phyloP scores from a whole-genome alignment of 2,113 vertebrate genomes.

The Piprites chloris region DNA sequence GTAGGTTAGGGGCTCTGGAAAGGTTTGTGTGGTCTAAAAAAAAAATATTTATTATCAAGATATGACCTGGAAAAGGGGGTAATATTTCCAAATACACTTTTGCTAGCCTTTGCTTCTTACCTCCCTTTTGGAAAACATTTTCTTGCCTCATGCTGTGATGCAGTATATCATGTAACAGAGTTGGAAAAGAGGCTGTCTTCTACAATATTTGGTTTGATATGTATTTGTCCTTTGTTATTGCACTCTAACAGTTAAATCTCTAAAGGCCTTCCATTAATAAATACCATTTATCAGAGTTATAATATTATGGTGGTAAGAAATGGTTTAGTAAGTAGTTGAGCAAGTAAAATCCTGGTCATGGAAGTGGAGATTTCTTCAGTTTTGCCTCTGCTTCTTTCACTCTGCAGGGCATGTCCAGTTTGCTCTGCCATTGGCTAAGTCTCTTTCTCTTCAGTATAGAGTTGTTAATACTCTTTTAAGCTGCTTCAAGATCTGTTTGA shows the following conservation, averaged over 20 bases:
- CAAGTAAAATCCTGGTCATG: neutral
- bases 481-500: neutral
- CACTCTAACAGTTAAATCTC: neutral
- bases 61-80: neutral
- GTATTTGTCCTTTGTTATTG: neutral
- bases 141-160: neutral
- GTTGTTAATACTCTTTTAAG: neutral
- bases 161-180: neutral
- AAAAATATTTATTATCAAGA: neutral
- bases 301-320: neutral
- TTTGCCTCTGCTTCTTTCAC: neutral
- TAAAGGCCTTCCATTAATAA: neutral
- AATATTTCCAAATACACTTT: neutral
- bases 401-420: neutral
- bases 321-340: neutral
- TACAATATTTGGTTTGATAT: neutral
- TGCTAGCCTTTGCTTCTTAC: neutral
- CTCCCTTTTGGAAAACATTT: neutral
- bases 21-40: neutral
- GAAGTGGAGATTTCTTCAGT: neutral
- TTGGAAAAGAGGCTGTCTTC: neutral
- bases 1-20: neutral
- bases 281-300: neutral
- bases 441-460: neutral
- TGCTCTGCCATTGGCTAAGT: neutral